Percentiles rank a stretch among this genome's conserved stretches.
These are phyloP conservation scores for Notamacropus eugenii DNA, from an alignment of 2,797 vertebrate species.

Conservation along the genomic window DNA sequence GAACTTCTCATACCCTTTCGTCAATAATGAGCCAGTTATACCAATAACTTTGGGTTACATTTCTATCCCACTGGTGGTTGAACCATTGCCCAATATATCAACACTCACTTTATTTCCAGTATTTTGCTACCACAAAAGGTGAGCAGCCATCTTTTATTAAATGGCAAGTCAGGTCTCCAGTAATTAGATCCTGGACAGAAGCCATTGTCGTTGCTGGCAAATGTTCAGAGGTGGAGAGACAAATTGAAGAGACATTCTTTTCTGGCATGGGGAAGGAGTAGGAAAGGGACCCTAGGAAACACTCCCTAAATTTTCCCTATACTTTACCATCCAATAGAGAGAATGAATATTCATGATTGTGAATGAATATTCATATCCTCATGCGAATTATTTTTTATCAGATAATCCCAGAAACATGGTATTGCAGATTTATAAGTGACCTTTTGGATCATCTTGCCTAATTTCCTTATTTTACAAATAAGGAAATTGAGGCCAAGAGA, in stretches of 20 bases:
- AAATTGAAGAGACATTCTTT: neutral
- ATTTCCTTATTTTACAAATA: neutral
- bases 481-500: neutral
- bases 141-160: neutral
- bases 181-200: neutral
- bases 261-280: neutral
- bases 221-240: neutral
- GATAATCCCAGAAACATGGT: neutral
- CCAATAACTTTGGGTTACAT: neutral
- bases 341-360: neutral
- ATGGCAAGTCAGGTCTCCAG: neutral
- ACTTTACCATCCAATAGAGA: neutral
- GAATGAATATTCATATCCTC: neutral
- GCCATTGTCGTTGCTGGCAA: neutral
- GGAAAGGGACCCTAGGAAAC: neutral
- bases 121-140: neutral
- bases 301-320: neutral
- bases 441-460: neutral
- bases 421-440: neutral
- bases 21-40: neutral
- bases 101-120: neutral
- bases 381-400: neutral
- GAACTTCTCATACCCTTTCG: neutral
- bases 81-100: neutral
- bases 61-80: neutral